Evolutionary conservation across 2,888 invertebrate species (phyloP).

Genomic region (Pollenia amentaria): DNA sequence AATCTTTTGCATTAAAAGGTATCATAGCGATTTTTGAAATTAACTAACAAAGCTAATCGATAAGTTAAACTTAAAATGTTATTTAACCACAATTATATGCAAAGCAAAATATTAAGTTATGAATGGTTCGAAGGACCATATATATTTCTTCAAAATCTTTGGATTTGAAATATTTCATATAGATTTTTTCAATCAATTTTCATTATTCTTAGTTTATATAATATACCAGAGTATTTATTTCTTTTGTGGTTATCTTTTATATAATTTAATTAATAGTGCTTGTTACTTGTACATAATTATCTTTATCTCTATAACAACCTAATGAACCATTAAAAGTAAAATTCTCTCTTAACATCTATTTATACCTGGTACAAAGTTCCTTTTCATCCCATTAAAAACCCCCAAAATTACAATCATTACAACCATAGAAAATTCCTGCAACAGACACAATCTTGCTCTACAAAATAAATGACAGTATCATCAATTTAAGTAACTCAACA

Average conservation of each 20-base stretch:
- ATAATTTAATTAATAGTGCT: slow-evolving; percentile 53
- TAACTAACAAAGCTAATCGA: no score
- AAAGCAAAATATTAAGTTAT: no score
- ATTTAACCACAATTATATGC: no score
- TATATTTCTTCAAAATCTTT: no score
- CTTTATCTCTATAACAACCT: slow-evolving; percentile 49
- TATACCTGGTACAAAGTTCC: background rate
- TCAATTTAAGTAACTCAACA: slow-evolving; percentile 65
- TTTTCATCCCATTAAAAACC: background rate
- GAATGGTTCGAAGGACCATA: no score
- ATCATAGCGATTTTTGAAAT: no score
- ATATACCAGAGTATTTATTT: background rate
- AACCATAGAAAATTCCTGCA: slow-evolving; percentile 27
- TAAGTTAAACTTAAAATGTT: no score
- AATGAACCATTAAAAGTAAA: slow-evolving; percentile 61
- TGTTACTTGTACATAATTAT: slow-evolving; percentile 53
- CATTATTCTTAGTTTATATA: slow-evolving; percentile 9
- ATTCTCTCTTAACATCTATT: background rate
- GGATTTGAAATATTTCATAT: no score
- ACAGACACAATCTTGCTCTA: slow-evolving; percentile 18
- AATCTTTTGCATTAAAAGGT: no score
- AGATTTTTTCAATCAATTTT: background rate
- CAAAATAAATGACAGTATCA: slow-evolving; percentile 65
- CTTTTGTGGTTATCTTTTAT: slow-evolving; percentile 16
- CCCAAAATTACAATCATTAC: slow-evolving; percentile 15